phyloP scores from a whole-genome alignment of 2,888 invertebrate genomes.

The Ornithoptera priamus region DNA sequence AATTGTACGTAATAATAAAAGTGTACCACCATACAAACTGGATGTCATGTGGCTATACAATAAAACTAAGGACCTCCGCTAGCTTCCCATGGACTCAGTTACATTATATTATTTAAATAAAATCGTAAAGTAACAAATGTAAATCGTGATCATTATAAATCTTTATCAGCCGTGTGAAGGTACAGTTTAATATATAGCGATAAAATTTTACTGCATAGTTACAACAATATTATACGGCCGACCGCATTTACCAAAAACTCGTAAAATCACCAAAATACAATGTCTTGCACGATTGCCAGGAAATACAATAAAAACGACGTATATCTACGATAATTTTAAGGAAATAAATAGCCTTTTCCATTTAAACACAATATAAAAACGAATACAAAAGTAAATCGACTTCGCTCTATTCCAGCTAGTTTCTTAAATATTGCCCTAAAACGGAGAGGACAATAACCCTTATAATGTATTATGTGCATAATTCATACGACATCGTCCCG shows the following conservation, averaged over 20 bases:
- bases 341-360: background rate
- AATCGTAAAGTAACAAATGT: background rate
- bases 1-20: too few relatives aligned
- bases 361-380: background rate
- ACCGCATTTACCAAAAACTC: slow-evolving; percentile 39
- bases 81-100: too few relatives aligned
- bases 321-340: slow-evolving; percentile 17
- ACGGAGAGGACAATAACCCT: slow-evolving; percentile 44
- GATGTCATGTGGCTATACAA: too few relatives aligned
- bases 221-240: slow-evolving; percentile 33
- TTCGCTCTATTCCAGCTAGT: background rate
- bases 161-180: slow-evolving; percentile 55
- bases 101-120: background rate
- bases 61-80: too few relatives aligned
- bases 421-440: slow-evolving; percentile 1
- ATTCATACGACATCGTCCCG: slow-evolving; percentile 56
- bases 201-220: slow-evolving; percentile 49
- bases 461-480: slow-evolving; percentile 61
- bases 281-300: slow-evolving; percentile 26
- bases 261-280: slow-evolving; percentile 56
- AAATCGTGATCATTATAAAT: slow-evolving; percentile 39
- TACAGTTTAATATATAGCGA: slow-evolving; percentile 52
- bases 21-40: too few relatives aligned
- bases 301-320: slow-evolving; percentile 11
- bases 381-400: background rate